A percentile compares a stretch with the other conserved stretches of the same genome.
Evolutionary conservation across 2,888 invertebrate genomes (phyloP).

Genomic region (Vanessa cardui): DNA sequence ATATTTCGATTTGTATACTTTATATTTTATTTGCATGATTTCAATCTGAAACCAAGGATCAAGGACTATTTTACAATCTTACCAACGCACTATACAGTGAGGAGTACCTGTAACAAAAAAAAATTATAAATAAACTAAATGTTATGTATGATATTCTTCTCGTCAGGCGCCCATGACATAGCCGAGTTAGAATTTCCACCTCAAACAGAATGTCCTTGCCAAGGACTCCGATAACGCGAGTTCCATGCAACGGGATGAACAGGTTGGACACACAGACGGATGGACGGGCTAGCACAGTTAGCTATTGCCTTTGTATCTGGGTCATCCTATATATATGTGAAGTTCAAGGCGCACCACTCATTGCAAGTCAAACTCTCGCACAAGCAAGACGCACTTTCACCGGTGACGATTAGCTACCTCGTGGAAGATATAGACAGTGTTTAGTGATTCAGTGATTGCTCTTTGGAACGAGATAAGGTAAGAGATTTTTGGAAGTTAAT

Average conservation of each 20-base stretch:
- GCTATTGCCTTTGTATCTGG: slow-evolving; percentile 85
- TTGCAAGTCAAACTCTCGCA: slow-evolving; percentile 78
- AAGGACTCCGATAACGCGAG: slow-evolving; percentile 52
- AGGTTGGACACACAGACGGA: slow-evolving; percentile 64
- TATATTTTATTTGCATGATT: too few species aligned
- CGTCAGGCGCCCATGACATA: neutral
- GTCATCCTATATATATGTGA: slow-evolving; percentile 92
- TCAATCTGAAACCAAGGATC: too few species aligned
- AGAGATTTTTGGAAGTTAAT: slow-evolving; percentile 51
- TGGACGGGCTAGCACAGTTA: slow-evolving; percentile 77
- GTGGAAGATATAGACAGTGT: slow-evolving; percentile 65
- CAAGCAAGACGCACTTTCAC: slow-evolving; percentile 79
- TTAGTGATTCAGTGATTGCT: slow-evolving; percentile 73
- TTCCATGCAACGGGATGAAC: slow-evolving; percentile 66
- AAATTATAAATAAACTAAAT: neutral
- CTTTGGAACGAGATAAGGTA: slow-evolving; percentile 67
- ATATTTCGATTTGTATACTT: too few species aligned
- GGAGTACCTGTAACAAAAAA: slow-evolving; percentile 5
- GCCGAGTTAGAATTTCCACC: neutral
- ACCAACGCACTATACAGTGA: neutral
- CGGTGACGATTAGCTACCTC: slow-evolving; percentile 63
- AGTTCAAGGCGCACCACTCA: slow-evolving; percentile 91
- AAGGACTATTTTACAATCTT: neutral
- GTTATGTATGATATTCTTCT: neutral
- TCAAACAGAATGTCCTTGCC: slow-evolving; percentile 52